Conservation (phyloP, 2,888 invertebrate genomes). For the Antitype chi region DNA sequence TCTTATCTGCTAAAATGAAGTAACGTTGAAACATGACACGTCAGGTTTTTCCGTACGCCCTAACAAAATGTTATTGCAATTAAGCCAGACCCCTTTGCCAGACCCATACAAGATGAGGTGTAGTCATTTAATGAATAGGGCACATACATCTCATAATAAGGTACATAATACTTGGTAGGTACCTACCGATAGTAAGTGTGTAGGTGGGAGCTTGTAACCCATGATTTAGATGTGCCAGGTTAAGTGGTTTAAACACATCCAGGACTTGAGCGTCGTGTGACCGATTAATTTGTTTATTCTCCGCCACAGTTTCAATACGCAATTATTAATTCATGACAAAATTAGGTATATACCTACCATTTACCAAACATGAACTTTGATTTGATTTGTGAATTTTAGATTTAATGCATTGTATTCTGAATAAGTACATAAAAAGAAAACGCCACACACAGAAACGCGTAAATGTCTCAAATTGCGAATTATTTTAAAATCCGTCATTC, state of each 20-base stretch:
- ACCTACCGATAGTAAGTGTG: too few species aligned
- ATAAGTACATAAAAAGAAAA: not conserved
- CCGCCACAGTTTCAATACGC: slow-evolving; percentile 8
- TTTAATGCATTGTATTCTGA: not conserved
- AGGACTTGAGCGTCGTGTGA: slow-evolving; percentile 3
- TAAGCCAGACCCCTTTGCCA: slow-evolving; percentile 22
- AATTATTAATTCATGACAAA: slow-evolving; percentile 36
- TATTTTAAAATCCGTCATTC: not conserved
- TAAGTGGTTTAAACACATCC: slow-evolving; percentile 19
- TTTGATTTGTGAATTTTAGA: slow-evolving; percentile 2
- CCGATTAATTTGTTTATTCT: slow-evolving; percentile 42
- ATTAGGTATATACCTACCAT: slow-evolving; percentile 2
- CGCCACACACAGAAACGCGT: not conserved
- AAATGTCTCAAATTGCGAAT: not conserved
- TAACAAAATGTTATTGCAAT: slow-evolving; percentile 53
- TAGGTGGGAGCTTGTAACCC: not conserved
- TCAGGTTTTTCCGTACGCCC: slow-evolving; percentile 31
- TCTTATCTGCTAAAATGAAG: slow-evolving; percentile 29
- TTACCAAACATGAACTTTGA: not conserved
- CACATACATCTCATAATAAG: not conserved
- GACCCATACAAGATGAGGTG: slow-evolving; percentile 30
- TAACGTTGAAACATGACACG: slow-evolving; percentile 12
- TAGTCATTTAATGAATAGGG: slow-evolving; percentile 35
- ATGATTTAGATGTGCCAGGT: slow-evolving; percentile 19
- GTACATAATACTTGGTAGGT: not conserved